Percentiles rank a stretch among this genome's conserved stretches.
Conservation (phyloP, 2,888 invertebrate species). For the Nephrotoma guestfalica region DNA sequence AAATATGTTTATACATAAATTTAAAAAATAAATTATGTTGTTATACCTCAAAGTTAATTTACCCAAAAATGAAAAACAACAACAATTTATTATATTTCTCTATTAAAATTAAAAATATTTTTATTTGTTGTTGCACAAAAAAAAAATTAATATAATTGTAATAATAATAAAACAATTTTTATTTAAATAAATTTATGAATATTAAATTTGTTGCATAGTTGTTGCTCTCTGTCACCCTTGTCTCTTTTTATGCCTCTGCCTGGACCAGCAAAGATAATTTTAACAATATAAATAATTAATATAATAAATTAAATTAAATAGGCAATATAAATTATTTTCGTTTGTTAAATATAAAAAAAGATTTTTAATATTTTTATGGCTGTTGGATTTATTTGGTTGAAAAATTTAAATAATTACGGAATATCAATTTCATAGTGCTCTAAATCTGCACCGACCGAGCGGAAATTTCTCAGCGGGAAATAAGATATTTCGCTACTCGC, state of each 20-base stretch:
- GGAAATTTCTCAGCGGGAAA: too few species aligned
- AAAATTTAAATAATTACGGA: too few species aligned
- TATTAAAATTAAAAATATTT: neutral
- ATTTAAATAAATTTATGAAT: neutral
- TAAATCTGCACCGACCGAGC: too few species aligned
- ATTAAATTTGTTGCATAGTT: neutral
- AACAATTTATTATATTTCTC: neutral
- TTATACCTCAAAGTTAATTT: neutral
- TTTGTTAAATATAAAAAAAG: neutral
- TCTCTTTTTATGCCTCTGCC: neutral
- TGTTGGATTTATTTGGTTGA: too few species aligned
- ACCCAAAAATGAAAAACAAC: neutral
- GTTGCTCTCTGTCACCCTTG: too few species aligned
- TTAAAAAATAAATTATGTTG: neutral
- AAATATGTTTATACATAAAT: neutral
- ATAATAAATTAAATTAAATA: neutral
- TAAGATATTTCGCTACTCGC: too few species aligned
- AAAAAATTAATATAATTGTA: neutral
- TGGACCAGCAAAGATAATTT: neutral
- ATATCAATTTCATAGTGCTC: too few species aligned
- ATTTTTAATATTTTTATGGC: too few species aligned
- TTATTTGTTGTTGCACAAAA: neutral
- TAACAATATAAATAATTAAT: neutral
- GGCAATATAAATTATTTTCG: neutral
- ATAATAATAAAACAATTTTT: neutral